Evolutionary conservation across 2,797 vertebrate genomes (phyloP).

Genomic region (Amphiprion clarkii): DNA sequence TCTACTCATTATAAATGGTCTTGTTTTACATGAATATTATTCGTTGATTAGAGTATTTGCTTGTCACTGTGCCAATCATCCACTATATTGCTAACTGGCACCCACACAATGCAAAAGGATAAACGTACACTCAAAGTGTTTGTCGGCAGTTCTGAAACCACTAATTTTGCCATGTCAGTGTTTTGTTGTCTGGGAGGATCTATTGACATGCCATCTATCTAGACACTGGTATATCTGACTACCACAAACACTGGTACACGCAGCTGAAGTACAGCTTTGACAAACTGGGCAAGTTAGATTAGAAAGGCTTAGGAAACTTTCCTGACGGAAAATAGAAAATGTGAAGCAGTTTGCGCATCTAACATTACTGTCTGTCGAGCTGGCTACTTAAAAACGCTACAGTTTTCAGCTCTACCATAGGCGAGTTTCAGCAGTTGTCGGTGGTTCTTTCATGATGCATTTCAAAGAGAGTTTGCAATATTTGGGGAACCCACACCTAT

Average conservation of each 20-base stretch:
- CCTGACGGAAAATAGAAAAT: not conserved
- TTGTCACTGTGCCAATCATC: conserved; percentile 6
- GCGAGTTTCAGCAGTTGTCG: conserved; percentile 3
- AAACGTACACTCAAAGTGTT: conserved; percentile 6
- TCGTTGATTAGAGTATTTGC: conserved; percentile 21
- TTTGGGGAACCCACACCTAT: not conserved
- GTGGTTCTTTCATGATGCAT: not conserved
- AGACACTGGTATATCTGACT: not conserved
- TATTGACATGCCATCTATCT: conserved; percentile 3
- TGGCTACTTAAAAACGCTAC: not conserved
- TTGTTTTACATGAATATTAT: conserved; percentile 4
- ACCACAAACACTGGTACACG: conserved; percentile 6
- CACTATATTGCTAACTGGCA: conserved; percentile 21
- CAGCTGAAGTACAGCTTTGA: not conserved
- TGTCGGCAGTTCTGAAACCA: conserved; percentile 23
- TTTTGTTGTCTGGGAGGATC: not conserved
- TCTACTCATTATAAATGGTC: not conserved
- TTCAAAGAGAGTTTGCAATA: conserved; percentile 2
- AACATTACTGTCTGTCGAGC: not conserved
- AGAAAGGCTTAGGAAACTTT: not conserved
- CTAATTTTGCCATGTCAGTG: conserved; percentile 14
- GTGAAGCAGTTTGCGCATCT: not conserved
- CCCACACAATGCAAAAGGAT: conserved; percentile 54
- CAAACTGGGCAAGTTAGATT: not conserved
- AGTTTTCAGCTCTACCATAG: not conserved